Conservation (phyloP, 2,113 vertebrate species). For the Mola mola region DNA sequence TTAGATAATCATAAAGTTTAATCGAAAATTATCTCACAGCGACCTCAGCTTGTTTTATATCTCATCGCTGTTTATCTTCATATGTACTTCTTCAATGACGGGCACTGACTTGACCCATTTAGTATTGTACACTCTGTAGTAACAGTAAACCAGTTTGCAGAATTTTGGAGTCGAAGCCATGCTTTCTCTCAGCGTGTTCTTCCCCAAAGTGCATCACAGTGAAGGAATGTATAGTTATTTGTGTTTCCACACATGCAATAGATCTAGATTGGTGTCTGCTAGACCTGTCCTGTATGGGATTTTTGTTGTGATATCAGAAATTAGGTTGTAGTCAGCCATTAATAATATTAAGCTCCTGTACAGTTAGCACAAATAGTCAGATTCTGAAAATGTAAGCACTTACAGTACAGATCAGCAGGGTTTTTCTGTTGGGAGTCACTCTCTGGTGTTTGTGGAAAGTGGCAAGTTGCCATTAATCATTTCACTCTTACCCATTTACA, state of each 20-base stretch:
- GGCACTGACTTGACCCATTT: conserved; percentile 35
- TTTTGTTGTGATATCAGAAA: conserved; percentile 21
- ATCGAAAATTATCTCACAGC: too few species aligned
- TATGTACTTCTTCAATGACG: conserved; percentile 35
- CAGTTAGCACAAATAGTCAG: neutral
- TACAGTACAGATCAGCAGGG: conserved; percentile 24
- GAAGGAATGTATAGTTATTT: conserved; percentile 20
- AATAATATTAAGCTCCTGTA: conserved; percentile 15
- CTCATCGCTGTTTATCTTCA: too few species aligned
- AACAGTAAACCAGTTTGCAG: conserved; percentile 55
- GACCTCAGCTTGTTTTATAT: too few species aligned
- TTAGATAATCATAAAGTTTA: too few species aligned
- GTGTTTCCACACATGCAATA: conserved; percentile 19
- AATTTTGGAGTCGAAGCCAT: conserved; percentile 47
- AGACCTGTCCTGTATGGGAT: neutral
- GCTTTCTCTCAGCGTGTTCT: conserved; percentile 49
- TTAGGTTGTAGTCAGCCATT: conserved; percentile 1
- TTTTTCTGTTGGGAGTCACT: conserved; percentile 19
- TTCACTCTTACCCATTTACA: conserved; percentile 58
- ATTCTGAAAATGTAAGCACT: conserved; percentile 26
- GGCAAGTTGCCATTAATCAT: conserved; percentile 64
- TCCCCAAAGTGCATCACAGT: conserved; percentile 39
- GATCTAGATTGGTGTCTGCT: neutral
- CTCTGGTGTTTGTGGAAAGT: conserved; percentile 56
- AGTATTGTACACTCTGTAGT: conserved; percentile 12